Conservation (phyloP, 2,797 vertebrate genomes). For the Knipowitschia caucasica region DNA sequence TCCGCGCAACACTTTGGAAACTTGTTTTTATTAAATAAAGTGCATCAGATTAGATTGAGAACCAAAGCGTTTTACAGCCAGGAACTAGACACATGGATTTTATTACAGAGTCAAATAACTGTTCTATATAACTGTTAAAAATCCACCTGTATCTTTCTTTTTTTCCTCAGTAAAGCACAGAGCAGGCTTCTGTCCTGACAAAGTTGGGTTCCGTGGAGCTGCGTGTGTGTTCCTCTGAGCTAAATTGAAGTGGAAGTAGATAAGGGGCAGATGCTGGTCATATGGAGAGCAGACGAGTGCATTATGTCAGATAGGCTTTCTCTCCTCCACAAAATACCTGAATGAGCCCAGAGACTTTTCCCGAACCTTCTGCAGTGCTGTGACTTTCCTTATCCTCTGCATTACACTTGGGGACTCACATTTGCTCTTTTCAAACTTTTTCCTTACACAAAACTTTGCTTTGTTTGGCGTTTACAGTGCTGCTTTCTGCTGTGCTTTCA, state of each 20-base stretch:
- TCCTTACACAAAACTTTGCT: background rate
- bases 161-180: conserved; percentile 33
- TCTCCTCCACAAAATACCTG: conserved; percentile 48
- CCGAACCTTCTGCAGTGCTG: conserved; percentile 25
- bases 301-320: conserved; percentile 55
- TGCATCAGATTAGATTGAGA: too few species aligned
- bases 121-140: background rate
- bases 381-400: conserved; percentile 40
- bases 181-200: conserved; percentile 37
- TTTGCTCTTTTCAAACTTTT: conserved; percentile 2
- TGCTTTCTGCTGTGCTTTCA: background rate
- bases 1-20: too few species aligned
- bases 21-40: too few species aligned
- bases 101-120: too few species aligned
- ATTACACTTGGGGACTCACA: background rate
- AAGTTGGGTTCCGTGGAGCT: conserved; percentile 15
- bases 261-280: conserved; percentile 48
- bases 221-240: conserved; percentile 43
- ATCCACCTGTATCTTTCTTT: too few species aligned
- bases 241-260: conserved; percentile 52
- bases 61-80: too few species aligned
- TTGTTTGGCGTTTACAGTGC: background rate
- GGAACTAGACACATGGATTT: too few species aligned
- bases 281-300: conserved; percentile 47
- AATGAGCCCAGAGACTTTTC: conserved; percentile 31